These are phyloP conservation scores for Mechanitis messenoides DNA, from an alignment of 2,888 invertebrate genomes.

Conservation along the genomic window DNA sequence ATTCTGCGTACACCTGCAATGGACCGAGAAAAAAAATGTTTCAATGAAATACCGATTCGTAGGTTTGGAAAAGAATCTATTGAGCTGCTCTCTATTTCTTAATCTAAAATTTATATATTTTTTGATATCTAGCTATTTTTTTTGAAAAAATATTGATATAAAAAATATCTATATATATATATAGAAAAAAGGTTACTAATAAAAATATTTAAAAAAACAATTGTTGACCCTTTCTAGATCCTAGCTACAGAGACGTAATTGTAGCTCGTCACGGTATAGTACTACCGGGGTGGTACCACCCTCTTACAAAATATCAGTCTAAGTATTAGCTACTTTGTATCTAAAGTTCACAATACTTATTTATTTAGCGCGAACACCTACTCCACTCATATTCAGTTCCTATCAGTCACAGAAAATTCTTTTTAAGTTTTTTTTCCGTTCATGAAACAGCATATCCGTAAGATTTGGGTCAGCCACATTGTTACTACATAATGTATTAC, in stretches of 20 bases:
- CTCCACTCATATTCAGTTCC: slow-evolving; percentile 24
- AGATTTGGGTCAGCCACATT: slow-evolving; percentile 70
- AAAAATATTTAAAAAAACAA: no score
- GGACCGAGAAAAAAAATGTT: slow-evolving; percentile 1
- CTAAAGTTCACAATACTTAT: neutral
- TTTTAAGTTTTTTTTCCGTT: slow-evolving; percentile 49
- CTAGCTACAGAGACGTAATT: no score
- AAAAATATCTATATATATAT: no score
- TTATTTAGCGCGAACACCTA: neutral
- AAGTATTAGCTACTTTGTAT: no score
- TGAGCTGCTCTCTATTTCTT: neutral
- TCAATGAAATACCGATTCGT: slow-evolving; percentile 3
- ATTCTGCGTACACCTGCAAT: slow-evolving; percentile 5
- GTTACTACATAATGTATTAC: slow-evolving; percentile 34
- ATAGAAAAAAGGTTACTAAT: no score
- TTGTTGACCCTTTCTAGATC: no score
- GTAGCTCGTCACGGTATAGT: no score
- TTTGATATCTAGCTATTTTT: neutral
- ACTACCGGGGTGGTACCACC: no score
- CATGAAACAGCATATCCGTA: slow-evolving; percentile 57
- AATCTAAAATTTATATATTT: neutral
- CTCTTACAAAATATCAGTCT: no score
- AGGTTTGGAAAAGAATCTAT: neutral
- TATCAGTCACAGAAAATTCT: slow-evolving; percentile 60
- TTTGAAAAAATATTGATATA: no score